phyloP scores from a whole-genome alignment of 2,888 invertebrate species.

The Polyommatus iphigenia region DNA sequence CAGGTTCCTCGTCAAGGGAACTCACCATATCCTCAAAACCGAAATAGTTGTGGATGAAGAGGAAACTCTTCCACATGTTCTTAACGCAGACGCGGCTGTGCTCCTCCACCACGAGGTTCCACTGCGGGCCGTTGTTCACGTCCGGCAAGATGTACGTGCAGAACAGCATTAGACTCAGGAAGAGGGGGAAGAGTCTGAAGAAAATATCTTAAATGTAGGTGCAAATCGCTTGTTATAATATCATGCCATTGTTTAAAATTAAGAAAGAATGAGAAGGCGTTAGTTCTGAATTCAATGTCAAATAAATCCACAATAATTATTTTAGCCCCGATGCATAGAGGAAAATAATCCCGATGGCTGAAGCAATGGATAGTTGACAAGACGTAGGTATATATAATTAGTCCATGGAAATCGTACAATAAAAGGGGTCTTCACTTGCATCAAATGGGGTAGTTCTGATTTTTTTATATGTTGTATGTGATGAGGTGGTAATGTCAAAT shows the following conservation, averaged over 20 bases:
- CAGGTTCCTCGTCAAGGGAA: not conserved
- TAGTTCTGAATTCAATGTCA: too few relatives aligned
- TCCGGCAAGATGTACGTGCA: slow-evolving; percentile 78
- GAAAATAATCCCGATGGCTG: too few relatives aligned
- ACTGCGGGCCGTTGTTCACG: slow-evolving; percentile 77
- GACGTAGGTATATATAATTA: too few relatives aligned
- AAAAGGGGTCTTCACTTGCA: too few relatives aligned
- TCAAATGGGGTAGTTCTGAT: too few relatives aligned
- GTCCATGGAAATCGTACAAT: too few relatives aligned
- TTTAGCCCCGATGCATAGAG: too few relatives aligned
- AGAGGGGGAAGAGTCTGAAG: slow-evolving; percentile 73
- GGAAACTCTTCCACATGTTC: slow-evolving; percentile 81
- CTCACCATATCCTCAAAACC: slow-evolving; percentile 81
- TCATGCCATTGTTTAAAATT: not conserved
- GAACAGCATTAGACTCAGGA: slow-evolving; percentile 76
- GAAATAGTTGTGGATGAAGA: slow-evolving; percentile 80
- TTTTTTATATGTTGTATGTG: too few relatives aligned
- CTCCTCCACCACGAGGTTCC: slow-evolving; percentile 79
- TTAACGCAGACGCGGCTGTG: slow-evolving; percentile 77
- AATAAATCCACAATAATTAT: too few relatives aligned
- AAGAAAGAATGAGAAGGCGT: not conserved
- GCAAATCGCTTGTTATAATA: not conserved
- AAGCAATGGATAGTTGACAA: too few relatives aligned
- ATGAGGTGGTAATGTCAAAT: too few relatives aligned
- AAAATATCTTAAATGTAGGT: slow-evolving; percentile 33